Evolutionary conservation across 2,113 vertebrate species (phyloP).

Genomic region (Hippocampus abdominalis): DNA sequence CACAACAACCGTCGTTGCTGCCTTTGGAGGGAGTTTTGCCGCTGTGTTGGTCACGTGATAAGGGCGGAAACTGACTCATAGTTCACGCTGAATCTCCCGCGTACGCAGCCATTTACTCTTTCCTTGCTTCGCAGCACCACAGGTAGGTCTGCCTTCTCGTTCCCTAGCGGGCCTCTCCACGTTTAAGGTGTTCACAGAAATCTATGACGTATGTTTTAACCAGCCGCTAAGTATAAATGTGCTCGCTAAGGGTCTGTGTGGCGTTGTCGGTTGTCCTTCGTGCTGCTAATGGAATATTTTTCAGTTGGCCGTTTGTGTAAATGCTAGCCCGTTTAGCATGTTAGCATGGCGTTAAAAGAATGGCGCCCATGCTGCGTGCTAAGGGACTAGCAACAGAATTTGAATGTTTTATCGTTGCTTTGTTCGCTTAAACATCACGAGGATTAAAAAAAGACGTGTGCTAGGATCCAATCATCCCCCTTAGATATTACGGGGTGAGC

Average conservation of each 20-base stretch:
- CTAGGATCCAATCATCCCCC: not conserved
- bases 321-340: slow-evolving; percentile 27
- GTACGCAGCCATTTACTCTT: slow-evolving; percentile 76
- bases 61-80: slow-evolving; percentile 74
- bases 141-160: slow-evolving; percentile 55
- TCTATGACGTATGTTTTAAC: slow-evolving; percentile 14
- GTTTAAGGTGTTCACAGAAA: not conserved
- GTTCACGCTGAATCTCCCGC: slow-evolving; percentile 73
- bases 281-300: not conserved
- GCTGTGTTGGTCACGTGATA: slow-evolving; percentile 66
- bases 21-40: slow-evolving; percentile 18
- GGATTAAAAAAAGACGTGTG: not conserved
- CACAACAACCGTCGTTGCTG: not conserved
- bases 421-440: slow-evolving; percentile 2
- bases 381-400: slow-evolving; percentile 26
- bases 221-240: not conserved
- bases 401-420: slow-evolving; percentile 14
- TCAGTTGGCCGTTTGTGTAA: not conserved
- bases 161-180: not conserved
- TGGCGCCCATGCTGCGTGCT: slow-evolving; percentile 56
- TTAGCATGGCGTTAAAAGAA: slow-evolving; percentile 37
- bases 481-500: not conserved
- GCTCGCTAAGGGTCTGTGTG: not conserved
- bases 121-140: slow-evolving; percentile 53
- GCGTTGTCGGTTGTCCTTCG: too few relatives aligned